Percentiles rank a stretch among this genome's conserved stretches.
Evolutionary conservation across 2,113 vertebrate genomes (phyloP).

Genomic region (Dolichallabes microphthalmus): DNA sequence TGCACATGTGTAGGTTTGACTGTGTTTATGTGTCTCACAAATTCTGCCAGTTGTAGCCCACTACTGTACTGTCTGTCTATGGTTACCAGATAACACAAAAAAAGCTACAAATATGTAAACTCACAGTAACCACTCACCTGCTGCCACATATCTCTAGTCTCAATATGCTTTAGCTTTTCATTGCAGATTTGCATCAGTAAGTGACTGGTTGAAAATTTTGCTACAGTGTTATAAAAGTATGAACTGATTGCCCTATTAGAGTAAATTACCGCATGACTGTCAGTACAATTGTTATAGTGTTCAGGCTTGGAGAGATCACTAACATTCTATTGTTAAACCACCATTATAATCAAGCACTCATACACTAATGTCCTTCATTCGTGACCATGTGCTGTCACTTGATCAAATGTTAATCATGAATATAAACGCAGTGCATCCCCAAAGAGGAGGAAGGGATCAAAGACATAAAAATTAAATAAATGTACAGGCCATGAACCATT

Average conservation of each 20-base stretch:
- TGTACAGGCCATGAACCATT: not conserved
- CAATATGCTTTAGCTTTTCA: not conserved
- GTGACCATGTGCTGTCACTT: not conserved
- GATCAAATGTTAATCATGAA: conserved; percentile 37
- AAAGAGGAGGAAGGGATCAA: conserved; percentile 1
- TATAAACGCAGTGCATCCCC: conserved; percentile 23
- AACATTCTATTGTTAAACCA: not conserved
- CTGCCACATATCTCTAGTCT: too few species aligned
- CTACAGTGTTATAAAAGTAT: not conserved
- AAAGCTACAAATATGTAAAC: too few species aligned
- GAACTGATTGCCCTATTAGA: not conserved
- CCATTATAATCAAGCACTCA: conserved; percentile 20
- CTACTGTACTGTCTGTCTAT: too few species aligned
- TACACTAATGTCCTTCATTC: not conserved
- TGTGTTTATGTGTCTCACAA: too few species aligned
- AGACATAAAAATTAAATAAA: conserved; percentile 23
- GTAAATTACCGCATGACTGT: conserved; percentile 3
- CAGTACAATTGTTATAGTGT: not conserved
- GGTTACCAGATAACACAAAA: too few species aligned
- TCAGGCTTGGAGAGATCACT: not conserved
- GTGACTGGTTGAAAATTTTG: not conserved
- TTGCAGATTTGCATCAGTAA: not conserved
- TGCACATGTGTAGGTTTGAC: too few species aligned
- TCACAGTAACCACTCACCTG: not conserved
- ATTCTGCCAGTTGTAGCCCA: too few species aligned